Base-by-base conservation (phyloP, 2,888 invertebrate species). In the Drosophila limbata region DNA sequence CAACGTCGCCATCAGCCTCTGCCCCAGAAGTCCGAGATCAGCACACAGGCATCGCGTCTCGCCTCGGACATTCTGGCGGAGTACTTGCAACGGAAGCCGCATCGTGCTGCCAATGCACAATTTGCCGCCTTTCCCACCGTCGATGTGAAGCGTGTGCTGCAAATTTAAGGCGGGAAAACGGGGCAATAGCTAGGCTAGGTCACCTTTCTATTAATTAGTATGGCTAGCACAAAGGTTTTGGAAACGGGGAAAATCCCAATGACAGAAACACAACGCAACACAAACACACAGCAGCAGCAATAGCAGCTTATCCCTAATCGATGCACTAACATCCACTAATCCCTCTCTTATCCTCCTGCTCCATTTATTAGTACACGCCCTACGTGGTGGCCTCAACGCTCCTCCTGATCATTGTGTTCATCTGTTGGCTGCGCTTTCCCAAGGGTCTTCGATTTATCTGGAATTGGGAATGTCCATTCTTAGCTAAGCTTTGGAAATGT, bases 1-100 rank as follows among this genome's bases (percentile, higher is more conserved):
- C 90, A 91, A 66, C 88, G 91, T 8, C 87, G 89, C 56, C 79
- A 90, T 56, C 85, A 90, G 59, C 88, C 86, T 3, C 11, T 88
- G 51, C 88, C 88, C 6, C 84, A 79, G 47, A 91, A 86, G 69
- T 63, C 88, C 0, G 88, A 88, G 72, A 91, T 92, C 15, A 79
- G 86, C 48, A 67, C 89, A 19, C 86, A 92, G 73, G 91, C 92
- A 48, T 92, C 92, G 35, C 89, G 89, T 3, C 75, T 93, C 52
- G 92, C 92, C 4, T 74, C 92, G 31, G 91, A 93, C 87, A 90
- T 93, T 53, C 73, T 93, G 25, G 69, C 85, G 15, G 93, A 93
- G 78, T 93, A 93, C 79, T 77, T 93, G 62, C 91, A 92, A 31
- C 88, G 93, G 25, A 92, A 93, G 74, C 92, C 93, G 1, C 91